phyloP scores from a whole-genome alignment of 2,888 invertebrate species.

The Mythimna pallens region DNA sequence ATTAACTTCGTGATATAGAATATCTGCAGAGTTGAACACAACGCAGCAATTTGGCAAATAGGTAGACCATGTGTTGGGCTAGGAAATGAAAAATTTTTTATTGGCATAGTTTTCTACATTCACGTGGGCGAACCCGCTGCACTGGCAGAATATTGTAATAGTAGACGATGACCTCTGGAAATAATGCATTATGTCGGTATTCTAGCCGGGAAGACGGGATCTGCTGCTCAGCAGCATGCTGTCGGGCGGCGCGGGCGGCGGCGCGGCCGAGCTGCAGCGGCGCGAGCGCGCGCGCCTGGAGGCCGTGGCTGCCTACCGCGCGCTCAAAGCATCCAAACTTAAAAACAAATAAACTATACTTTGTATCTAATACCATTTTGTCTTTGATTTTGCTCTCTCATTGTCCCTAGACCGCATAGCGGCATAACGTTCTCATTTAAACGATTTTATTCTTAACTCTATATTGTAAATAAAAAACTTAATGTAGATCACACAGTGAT shows the following conservation, averaged over 20 bases:
- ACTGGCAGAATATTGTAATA: too few species aligned
- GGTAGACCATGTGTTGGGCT: too few species aligned
- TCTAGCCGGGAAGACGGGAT: conserved; percentile 92
- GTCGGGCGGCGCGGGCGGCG: conserved; percentile 37
- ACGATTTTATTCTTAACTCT: background rate
- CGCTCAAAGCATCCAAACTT: conserved; percentile 68
- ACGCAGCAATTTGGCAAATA: too few species aligned
- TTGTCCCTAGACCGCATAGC: background rate
- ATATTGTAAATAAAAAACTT: too few species aligned
- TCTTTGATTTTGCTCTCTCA: background rate
- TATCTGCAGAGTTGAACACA: too few species aligned
- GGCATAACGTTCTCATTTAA: background rate
- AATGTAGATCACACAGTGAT: too few species aligned
- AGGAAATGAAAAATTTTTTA: too few species aligned
- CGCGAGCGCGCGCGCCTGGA: conserved; percentile 67
- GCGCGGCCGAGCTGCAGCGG: conserved; percentile 3
- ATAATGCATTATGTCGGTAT: conserved; percentile 4
- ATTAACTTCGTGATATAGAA: too few species aligned
- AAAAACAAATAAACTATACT: conserved; percentile 46
- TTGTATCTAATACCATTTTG: background rate
- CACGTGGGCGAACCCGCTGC: too few species aligned
- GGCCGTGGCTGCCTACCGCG: conserved; percentile 81
- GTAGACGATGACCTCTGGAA: background rate
- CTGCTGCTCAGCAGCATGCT: conserved; percentile 86
- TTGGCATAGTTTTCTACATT: too few species aligned